phyloP scores from a whole-genome alignment of 2,113 vertebrate species.

The Ceyx margarethae region DNA sequence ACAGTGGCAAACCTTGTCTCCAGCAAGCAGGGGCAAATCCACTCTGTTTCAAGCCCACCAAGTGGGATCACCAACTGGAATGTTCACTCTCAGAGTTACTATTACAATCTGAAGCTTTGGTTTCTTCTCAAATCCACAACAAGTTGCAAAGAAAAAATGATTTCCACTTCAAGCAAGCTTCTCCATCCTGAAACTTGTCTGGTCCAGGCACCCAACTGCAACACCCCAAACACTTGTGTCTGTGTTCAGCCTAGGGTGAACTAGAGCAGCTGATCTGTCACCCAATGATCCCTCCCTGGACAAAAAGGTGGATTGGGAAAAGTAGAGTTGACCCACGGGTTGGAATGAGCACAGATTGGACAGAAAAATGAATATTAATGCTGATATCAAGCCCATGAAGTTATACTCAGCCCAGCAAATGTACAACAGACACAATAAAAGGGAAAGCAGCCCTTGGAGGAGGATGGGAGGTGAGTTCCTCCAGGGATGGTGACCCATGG shows the following conservation, averaged over 20 bases:
- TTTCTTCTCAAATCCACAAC: slow-evolving; percentile 10
- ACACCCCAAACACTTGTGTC: neutral
- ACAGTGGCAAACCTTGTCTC: neutral
- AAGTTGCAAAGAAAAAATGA: slow-evolving; percentile 36
- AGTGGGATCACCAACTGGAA: neutral
- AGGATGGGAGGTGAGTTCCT: neutral
- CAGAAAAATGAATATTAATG: neutral
- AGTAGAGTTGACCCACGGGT: neutral
- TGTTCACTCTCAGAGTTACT: neutral
- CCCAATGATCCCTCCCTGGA: neutral
- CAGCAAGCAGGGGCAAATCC: neutral
- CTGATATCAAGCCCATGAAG: neutral
- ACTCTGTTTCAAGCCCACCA: neutral
- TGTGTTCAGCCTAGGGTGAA: neutral
- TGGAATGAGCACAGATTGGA: neutral
- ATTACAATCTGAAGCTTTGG: neutral
- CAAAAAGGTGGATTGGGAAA: neutral
- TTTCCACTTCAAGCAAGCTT: neutral
- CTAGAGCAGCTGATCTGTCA: neutral
- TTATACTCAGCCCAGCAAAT: neutral
- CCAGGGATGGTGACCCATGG: neutral
- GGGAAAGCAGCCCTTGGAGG: neutral
- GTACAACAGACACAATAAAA: neutral
- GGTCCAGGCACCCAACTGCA: neutral
- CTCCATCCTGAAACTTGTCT: neutral